These are phyloP conservation scores for Ennomos erosarius DNA, from an alignment of 2,888 invertebrate genomes.

Conservation along the genomic window DNA sequence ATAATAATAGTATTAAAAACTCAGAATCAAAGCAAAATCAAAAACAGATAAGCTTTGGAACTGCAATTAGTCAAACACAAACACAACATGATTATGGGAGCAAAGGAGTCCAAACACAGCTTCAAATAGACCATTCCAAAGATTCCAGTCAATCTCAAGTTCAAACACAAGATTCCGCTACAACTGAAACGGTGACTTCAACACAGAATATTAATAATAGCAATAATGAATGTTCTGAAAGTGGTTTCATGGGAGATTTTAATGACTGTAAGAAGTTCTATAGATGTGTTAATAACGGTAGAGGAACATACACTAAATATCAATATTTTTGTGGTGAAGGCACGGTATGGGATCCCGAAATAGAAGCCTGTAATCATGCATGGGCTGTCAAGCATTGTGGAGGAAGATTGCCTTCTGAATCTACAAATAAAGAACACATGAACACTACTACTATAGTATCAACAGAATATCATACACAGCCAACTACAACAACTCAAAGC, in stretches of 20 bases:
- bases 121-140: slow-evolving; percentile 62
- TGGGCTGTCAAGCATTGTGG: slow-evolving; percentile 71
- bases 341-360: slow-evolving; percentile 86
- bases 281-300: slow-evolving; percentile 86
- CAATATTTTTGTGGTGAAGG: slow-evolving; percentile 85
- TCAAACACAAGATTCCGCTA: slow-evolving; percentile 50
- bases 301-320: slow-evolving; percentile 76
- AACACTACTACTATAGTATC: slow-evolving; percentile 31
- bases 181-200: slow-evolving; percentile 30
- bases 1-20: slow-evolving; percentile 35
- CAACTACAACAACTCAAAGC: slow-evolving; percentile 12
- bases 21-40: slow-evolving; percentile 54
- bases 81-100: slow-evolving; percentile 58
- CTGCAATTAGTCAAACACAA: slow-evolving; percentile 59
- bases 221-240: slow-evolving; percentile 47
- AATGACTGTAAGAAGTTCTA: slow-evolving; percentile 88
- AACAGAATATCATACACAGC: slow-evolving; percentile 12
- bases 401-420: slow-evolving; percentile 36
- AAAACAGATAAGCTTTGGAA: slow-evolving; percentile 55
- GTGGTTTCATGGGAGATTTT: slow-evolving; percentile 86
- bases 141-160: slow-evolving; percentile 59
- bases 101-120: slow-evolving; percentile 58
- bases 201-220: slow-evolving; percentile 15
- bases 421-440: slow-evolving; percentile 32
- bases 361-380: slow-evolving; percentile 85